Base-by-base conservation (phyloP, 2,113 vertebrate genomes). In the Lepus europaeus region DNA sequence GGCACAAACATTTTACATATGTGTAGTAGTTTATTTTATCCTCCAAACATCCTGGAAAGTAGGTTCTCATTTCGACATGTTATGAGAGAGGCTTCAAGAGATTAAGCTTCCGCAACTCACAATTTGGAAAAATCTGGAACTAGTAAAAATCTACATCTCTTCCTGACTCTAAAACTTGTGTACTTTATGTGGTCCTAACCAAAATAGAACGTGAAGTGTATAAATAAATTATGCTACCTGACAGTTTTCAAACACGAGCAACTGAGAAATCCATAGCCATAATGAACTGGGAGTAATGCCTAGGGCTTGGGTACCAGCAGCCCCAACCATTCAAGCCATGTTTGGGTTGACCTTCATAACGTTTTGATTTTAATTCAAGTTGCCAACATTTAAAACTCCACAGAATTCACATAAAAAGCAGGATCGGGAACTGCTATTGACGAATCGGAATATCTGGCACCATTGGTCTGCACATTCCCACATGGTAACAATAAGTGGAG, bases 341-440 rank as follows among this genome's bases (percentile, higher is more conserved):
- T 61, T 77, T n/a, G 25, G 0, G 29, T 29, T 56, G 76, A 69
- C 72, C 77, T 89, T 79, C 72, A 27, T 25, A 45, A 56, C 19
- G 13, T 56, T 84, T 94, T 73, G 76, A 76, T 77, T 94, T 91
- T 22, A 69, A 63, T 87, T 85, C 23, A 22, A 92, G 85, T n/a
- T 39, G 63, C 36, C 73, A 79, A 25, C 27, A 14, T 64, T 63
- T 90, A 87, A 84, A 90, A 74, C 53, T 29, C 19, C 61, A 84
- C 19, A n/a, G 77, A 66, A 87, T 29, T 78, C 82, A 59, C 39
- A 56, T 27, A 66, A 69, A 82, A 93, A 79, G 76, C 70, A 64
- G 33, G 20, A 72, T 14, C 33, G n/a, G 31, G 33, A 81, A 78
- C 22, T 22, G 66, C 36, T 80, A 77, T 16, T 49, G 66, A 69